phyloP scores from a whole-genome alignment of 2,888 invertebrate genomes.

The Hyles lineata region DNA sequence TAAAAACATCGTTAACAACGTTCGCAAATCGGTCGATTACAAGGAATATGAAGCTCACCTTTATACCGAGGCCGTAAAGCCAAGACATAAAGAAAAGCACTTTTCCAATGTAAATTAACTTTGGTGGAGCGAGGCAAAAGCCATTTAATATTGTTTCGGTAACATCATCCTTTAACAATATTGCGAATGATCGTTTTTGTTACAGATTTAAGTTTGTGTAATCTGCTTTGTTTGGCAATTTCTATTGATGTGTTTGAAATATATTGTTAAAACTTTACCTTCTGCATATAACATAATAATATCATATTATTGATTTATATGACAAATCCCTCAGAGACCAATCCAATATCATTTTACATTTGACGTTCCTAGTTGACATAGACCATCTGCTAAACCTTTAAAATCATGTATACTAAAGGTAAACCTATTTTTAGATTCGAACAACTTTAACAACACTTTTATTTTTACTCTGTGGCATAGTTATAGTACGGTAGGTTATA shows the following conservation, averaged over 20 bases:
- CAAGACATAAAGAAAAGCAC: conserved; percentile 21
- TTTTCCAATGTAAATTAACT: conserved; percentile 17
- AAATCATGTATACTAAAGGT: too few species aligned
- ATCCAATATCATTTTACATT: too few species aligned
- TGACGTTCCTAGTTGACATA: too few species aligned
- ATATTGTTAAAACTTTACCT: not conserved
- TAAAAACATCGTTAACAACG: not conserved
- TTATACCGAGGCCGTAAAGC: not conserved
- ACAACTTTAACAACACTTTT: too few species aligned
- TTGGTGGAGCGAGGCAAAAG: not conserved
- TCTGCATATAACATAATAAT: too few species aligned
- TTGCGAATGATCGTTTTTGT: conserved; percentile 17
- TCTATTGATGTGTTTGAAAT: too few species aligned
- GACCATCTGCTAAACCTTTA: too few species aligned
- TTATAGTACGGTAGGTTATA: too few species aligned
- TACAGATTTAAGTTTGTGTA: not conserved
- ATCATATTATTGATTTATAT: too few species aligned
- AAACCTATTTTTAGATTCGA: too few species aligned
- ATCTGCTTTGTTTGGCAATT: conserved; percentile 8
- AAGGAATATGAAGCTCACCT: not conserved
- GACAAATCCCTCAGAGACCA: too few species aligned
- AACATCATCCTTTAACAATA: conserved; percentile 10
- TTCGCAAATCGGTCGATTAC: not conserved
- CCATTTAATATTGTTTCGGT: conserved; percentile 3
- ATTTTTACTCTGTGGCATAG: too few species aligned